These are phyloP conservation scores for Zeuzera pyrina DNA, from an alignment of 2,888 invertebrate species.

Conservation along the genomic window DNA sequence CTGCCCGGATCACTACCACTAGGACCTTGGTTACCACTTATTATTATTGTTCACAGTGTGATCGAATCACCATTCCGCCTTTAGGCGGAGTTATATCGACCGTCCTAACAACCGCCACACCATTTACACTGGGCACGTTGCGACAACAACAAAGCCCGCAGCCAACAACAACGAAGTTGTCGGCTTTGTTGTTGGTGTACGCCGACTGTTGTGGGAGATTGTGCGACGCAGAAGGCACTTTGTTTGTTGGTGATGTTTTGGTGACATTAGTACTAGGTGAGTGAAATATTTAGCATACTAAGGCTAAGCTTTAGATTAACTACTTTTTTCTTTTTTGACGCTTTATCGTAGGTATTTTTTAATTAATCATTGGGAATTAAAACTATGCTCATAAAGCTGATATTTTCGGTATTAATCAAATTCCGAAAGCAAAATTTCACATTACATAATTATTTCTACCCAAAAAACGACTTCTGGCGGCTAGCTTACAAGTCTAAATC, in stretches of 20 bases:
- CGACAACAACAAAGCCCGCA: conserved; percentile 8
- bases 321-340: too few relatives aligned
- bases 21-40: not conserved
- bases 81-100: conserved; percentile 23
- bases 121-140: conserved; percentile 28
- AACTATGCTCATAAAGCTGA: too few relatives aligned
- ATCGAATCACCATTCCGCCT: conserved; percentile 29
- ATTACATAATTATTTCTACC: too few relatives aligned
- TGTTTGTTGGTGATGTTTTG: conserved; percentile 26
- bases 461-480: too few relatives aligned
- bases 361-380: too few relatives aligned
- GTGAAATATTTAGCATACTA: too few relatives aligned
- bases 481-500: too few relatives aligned
- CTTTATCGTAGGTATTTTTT: too few relatives aligned
- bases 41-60: conserved; percentile 29
- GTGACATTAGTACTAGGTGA: conserved; percentile 24
- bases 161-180: conserved; percentile 5
- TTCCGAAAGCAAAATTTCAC: too few relatives aligned
- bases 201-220: conserved; percentile 42
- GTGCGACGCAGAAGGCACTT: conserved; percentile 34
- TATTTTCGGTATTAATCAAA: too few relatives aligned
- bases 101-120: conserved; percentile 21
- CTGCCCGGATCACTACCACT: too few relatives aligned
- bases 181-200: conserved; percentile 40
- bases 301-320: too few relatives aligned